Evolutionary conservation across 35 echinoderm and acorn worm species (phyloP).

Genomic region (Ophioderma brevispina): DNA sequence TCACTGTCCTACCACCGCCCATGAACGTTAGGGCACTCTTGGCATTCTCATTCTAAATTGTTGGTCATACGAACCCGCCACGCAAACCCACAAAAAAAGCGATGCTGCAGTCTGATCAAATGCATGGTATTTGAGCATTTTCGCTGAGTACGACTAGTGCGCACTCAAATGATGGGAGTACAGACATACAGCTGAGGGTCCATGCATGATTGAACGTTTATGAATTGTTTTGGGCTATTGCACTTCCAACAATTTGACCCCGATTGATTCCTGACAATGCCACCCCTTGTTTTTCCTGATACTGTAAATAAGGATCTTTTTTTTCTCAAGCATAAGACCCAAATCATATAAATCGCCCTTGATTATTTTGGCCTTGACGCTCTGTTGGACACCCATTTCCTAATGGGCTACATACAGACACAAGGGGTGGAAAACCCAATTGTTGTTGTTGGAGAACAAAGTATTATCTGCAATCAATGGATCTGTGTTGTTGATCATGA

Average conservation of each 20-base stretch:
- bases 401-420: neutral
- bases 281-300: neutral
- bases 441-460: neutral
- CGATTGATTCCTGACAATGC: neutral
- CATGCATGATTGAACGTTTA: neutral
- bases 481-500: too few species aligned
- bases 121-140: slow-evolving; percentile 20
- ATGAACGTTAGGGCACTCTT: neutral
- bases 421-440: neutral
- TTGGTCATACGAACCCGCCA: slow-evolving; percentile 12
- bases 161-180: neutral
- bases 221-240: neutral
- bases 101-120: neutral
- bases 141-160: neutral
- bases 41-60: neutral
- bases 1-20: neutral
- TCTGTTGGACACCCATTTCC: neutral
- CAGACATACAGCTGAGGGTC: neutral
- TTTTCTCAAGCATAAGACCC: neutral
- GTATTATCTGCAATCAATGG: too few species aligned
- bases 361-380: neutral
- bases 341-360: neutral
- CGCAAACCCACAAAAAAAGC: neutral
- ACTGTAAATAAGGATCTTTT: neutral
- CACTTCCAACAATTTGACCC: neutral